These are phyloP conservation scores for Monarcha castaneiventris DNA, from an alignment of 2,113 vertebrate genomes.

Conservation along the genomic window DNA sequence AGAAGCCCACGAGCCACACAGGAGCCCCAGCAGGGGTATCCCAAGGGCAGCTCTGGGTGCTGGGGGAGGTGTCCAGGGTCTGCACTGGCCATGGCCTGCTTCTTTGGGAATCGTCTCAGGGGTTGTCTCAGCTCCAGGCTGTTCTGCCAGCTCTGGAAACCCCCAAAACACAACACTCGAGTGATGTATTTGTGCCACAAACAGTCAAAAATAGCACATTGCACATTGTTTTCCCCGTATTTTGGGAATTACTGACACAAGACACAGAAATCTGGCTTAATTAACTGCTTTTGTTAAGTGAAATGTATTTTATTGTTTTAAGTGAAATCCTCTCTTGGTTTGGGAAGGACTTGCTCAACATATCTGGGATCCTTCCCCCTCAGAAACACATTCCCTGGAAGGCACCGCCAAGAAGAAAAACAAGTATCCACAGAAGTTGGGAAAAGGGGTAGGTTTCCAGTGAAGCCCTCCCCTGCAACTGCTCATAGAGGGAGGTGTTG, in stretches of 20 bases:
- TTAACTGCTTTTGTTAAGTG: neutral
- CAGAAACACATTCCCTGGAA: neutral
- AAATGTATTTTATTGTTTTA: neutral
- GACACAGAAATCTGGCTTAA: neutral
- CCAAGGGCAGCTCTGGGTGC: neutral
- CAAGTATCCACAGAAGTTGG: fast-evolving
- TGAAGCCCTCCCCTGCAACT: too few relatives aligned
- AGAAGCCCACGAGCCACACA: neutral
- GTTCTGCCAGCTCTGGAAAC: neutral
- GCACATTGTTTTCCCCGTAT: neutral
- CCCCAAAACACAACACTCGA: neutral
- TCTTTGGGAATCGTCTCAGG: neutral
- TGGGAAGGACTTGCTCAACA: neutral
- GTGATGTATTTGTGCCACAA: neutral
- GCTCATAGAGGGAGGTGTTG: fast-evolving
- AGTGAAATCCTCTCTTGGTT: neutral
- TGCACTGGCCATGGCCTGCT: fast-evolving
- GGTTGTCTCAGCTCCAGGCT: neutral
- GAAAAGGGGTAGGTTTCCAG: neutral
- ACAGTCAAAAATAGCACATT: neutral
- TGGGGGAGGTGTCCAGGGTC: neutral
- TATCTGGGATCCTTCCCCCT: neutral
- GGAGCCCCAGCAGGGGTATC: neutral
- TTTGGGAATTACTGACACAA: neutral
- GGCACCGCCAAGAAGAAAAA: neutral